These are phyloP conservation scores for Peromyscus melanophrys DNA, from an alignment of 2,797 vertebrate species.

Conservation along the genomic window DNA sequence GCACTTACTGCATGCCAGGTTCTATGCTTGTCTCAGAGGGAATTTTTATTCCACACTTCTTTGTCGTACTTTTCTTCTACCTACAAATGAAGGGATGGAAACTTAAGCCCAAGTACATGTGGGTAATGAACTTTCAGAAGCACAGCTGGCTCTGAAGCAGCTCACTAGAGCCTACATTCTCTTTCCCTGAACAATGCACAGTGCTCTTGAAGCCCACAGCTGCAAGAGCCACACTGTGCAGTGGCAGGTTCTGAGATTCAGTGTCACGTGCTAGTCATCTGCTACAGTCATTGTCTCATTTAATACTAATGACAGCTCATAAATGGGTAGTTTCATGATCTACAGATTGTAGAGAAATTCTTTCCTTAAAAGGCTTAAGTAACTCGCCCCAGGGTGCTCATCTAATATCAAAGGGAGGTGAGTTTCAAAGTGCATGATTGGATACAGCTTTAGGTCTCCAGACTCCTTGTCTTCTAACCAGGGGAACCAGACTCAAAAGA, in stretches of 20 bases:
- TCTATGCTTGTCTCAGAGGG: constrained; percentile 23
- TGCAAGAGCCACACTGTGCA: not conserved
- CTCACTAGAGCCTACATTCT: not conserved
- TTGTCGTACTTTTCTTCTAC: not conserved
- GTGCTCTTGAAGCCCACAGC: not conserved
- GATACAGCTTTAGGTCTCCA: not conserved
- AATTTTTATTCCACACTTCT: constrained; percentile 27
- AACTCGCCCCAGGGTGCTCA: not conserved
- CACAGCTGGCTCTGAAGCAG: not conserved
- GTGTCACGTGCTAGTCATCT: not conserved
- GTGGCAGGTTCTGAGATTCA: not conserved
- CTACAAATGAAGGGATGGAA: not conserved
- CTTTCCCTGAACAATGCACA: not conserved
- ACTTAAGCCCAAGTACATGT: not conserved
- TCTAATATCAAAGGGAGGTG: not conserved
- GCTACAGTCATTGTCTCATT: not conserved
- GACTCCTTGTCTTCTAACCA: constrained; percentile 50
- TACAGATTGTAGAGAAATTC: not conserved
- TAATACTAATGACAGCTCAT: not conserved
- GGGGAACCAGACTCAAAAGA: constrained; percentile 30
- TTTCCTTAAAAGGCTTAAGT: constrained; percentile 39
- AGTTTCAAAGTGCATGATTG: not conserved
- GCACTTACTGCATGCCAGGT: not conserved
- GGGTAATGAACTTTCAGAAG: not conserved
- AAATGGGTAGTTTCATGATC: not conserved